A percentile compares a stretch with the other conserved stretches of the same genome.
Conservation (phyloP, 2,888 invertebrate genomes). For the Lottia scabra region DNA sequence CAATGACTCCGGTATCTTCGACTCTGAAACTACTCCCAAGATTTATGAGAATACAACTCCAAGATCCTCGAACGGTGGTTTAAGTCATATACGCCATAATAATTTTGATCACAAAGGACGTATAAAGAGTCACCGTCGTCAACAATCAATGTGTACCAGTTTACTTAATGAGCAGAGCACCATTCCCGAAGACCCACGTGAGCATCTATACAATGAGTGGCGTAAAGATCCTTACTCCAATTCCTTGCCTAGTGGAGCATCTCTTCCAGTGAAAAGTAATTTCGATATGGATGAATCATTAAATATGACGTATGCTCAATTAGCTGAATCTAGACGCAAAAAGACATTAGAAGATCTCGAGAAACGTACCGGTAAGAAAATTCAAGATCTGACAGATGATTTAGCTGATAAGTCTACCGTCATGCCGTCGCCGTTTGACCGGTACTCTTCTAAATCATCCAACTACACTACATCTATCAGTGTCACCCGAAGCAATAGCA, state of each 20-base stretch:
- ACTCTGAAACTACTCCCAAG: not conserved
- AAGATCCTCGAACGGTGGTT: not conserved
- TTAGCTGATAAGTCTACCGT: slow-evolving; percentile 39
- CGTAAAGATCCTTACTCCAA: slow-evolving; percentile 41
- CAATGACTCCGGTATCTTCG: not conserved
- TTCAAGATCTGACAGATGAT: slow-evolving; percentile 46
- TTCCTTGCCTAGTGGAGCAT: slow-evolving; percentile 42
- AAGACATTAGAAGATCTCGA: slow-evolving; percentile 48
- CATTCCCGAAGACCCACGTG: slow-evolving; percentile 55
- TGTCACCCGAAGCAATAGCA: slow-evolving; percentile 40
- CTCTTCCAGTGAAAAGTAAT: slow-evolving; percentile 53
- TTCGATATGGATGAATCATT: slow-evolving; percentile 56
- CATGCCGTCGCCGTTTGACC: slow-evolving; percentile 36
- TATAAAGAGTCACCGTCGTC: slow-evolving; percentile 41
- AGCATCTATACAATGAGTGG: slow-evolving; percentile 36
- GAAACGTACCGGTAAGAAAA: slow-evolving; percentile 45
- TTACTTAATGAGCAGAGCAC: slow-evolving; percentile 42
- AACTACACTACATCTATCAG: slow-evolving; percentile 26
- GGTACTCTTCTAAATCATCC: slow-evolving; percentile 23
- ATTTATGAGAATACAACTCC: not conserved
- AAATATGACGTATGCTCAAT: slow-evolving; percentile 59
- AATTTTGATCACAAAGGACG: not conserved
- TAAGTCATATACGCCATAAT: not conserved
- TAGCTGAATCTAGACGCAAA: slow-evolving; percentile 54
- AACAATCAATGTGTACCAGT: slow-evolving; percentile 42